phyloP scores from a whole-genome alignment of 2,113 vertebrate species.

The Heloderma charlesbogerti region DNA sequence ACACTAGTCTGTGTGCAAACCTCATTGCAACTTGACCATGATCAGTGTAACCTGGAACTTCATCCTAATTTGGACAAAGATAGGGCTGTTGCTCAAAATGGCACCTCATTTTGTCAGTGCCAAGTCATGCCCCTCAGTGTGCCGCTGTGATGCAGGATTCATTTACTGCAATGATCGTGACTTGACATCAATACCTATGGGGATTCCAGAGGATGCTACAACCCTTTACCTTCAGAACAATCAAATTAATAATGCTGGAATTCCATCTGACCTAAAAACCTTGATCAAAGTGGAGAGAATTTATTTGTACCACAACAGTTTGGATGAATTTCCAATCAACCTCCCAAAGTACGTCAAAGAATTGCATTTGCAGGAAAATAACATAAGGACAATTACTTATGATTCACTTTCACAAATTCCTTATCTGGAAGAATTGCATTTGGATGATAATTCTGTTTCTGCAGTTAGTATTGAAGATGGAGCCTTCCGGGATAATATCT shows the following conservation, averaged over 20 bases:
- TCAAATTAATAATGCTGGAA: conserved; percentile 97
- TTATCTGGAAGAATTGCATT: conserved; percentile 95
- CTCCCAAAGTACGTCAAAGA: conserved; percentile 95
- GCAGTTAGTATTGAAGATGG: conserved; percentile 98
- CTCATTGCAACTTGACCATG: conserved; percentile 88
- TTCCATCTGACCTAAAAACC: conserved; percentile 92
- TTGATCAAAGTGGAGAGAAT: conserved; percentile 95
- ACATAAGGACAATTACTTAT: conserved; percentile 96
- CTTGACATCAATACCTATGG: conserved; percentile 95
- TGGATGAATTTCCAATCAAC: conserved; percentile 98
- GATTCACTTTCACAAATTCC: conserved; percentile 95
- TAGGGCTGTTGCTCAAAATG: conserved; percentile 91
- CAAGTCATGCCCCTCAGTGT: conserved; percentile 91
- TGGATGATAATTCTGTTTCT: conserved; percentile 98
- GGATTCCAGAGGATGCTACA: conserved; percentile 95
- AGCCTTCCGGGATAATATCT: conserved; percentile 94
- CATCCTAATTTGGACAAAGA: conserved; percentile 91
- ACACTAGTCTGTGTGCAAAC: conserved; percentile 77
- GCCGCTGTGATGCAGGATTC: conserved; percentile 96
- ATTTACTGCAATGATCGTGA: conserved; percentile 99
- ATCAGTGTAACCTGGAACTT: conserved; percentile 90
- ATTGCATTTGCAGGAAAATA: conserved; percentile 98
- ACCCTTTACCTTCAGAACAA: conserved; percentile 99
- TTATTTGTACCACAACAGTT: conserved; percentile 97
- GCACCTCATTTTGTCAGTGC: conserved; percentile 87